Conservation (phyloP, 2,113 vertebrate species). For the Passer montanus region DNA sequence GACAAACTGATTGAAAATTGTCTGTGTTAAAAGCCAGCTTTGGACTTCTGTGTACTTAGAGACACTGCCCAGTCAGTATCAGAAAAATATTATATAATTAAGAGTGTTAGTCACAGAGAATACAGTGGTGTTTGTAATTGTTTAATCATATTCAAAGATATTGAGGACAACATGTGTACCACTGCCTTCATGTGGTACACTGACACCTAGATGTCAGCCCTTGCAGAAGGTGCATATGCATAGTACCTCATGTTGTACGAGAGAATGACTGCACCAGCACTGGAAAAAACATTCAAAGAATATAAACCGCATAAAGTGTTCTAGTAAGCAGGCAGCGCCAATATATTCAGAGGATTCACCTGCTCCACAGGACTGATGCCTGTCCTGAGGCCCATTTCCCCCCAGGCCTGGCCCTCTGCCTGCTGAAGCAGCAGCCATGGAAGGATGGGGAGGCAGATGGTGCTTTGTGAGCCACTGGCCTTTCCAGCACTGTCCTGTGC, state of each 20-base stretch:
- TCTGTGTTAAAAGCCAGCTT: neutral
- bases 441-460: neutral
- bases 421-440: accelerated
- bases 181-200: neutral
- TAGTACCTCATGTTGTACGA: accelerated
- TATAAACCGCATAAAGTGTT: neutral
- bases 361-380: neutral
- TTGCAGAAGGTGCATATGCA: accelerated
- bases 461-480: neutral
- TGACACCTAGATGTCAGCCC: neutral
- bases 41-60: neutral
- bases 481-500: neutral
- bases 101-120: neutral
- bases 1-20: neutral
- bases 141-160: neutral
- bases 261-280: neutral
- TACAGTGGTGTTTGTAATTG: neutral
- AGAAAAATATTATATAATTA: neutral
- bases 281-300: neutral
- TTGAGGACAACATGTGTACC: neutral
- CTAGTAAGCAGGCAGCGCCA: neutral
- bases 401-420: neutral
- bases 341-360: neutral
- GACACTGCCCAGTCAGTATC: neutral
- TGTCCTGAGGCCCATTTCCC: neutral